Conservation (phyloP, 2,888 invertebrate species). For the Tupiocoris notatus region DNA sequence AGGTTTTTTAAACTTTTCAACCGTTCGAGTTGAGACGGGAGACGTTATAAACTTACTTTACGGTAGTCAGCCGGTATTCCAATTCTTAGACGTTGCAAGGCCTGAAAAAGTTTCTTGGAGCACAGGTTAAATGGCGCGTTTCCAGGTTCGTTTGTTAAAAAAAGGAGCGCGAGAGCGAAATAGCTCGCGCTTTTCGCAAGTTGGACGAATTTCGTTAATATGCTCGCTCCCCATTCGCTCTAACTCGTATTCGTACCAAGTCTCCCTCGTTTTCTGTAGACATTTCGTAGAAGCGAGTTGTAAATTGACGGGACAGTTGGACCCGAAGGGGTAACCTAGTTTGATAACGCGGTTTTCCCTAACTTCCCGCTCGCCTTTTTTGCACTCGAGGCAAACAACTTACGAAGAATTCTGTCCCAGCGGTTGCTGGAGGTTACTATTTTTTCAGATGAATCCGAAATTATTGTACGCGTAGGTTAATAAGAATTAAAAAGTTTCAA, state of each 20-base stretch:
- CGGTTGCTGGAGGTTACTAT: no score
- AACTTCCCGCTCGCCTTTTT: neutral
- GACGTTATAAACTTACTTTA: neutral
- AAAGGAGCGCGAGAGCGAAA: neutral
- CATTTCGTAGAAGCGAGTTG: neutral
- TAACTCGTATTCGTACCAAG: neutral
- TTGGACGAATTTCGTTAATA: neutral
- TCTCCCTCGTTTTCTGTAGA: neutral
- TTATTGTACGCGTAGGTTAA: no score
- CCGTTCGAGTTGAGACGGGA: neutral
- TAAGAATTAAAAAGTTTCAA: no score
- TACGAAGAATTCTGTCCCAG: neutral
- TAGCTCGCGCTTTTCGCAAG: neutral
- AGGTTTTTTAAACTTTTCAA: no score
- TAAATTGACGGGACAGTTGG: neutral
- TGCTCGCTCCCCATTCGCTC: neutral
- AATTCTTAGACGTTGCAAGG: neutral
- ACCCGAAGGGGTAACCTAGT: neutral
- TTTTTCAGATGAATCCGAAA: no score
- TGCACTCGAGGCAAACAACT: neutral
- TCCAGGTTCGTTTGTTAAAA: neutral
- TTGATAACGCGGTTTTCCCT: neutral
- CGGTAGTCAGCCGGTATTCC: neutral
- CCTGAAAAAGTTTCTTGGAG: neutral
- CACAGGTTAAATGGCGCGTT: neutral